Conservation (phyloP, 2,888 invertebrate genomes). For the Liodrosophila aerea region DNA sequence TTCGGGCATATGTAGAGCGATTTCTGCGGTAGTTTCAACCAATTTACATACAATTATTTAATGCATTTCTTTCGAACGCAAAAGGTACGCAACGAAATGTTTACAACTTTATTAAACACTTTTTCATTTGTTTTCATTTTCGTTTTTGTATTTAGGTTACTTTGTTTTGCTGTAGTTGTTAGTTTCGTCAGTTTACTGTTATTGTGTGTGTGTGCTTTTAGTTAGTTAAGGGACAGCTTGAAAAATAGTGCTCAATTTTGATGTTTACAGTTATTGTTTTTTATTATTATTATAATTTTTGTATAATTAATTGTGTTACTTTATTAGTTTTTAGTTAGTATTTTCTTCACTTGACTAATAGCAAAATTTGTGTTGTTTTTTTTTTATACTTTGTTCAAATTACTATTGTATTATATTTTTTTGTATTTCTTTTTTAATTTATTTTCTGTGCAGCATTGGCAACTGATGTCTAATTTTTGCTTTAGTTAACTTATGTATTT, state of each 20-base stretch:
- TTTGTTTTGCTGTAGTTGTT: slow-evolving; percentile 1
- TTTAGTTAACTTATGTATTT: slow-evolving; percentile 51
- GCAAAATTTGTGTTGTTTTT: slow-evolving; percentile 50
- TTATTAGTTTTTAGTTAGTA: slow-evolving; percentile 11
- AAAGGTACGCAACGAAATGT: slow-evolving; percentile 67
- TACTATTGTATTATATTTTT: slow-evolving; percentile 28
- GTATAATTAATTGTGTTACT: slow-evolving; percentile 24
- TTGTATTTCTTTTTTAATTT: slow-evolving; percentile 23
- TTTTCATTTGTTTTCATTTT: slow-evolving; percentile 17
- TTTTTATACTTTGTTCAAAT: slow-evolving; percentile 36
- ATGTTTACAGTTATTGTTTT: slow-evolving; percentile 13
- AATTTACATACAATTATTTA: slow-evolving; percentile 41
- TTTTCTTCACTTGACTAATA: slow-evolving; percentile 55
- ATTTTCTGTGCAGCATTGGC: slow-evolving; percentile 24
- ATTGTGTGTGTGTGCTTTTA: slow-evolving; percentile 20
- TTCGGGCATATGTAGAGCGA: slow-evolving; percentile 40
- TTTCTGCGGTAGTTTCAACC: slow-evolving; percentile 44
- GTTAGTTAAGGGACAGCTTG: slow-evolving; percentile 42
- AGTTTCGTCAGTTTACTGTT: slow-evolving; percentile 18
- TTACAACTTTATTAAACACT: slow-evolving; percentile 44
- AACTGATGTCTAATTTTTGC: slow-evolving; percentile 40
- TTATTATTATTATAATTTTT: slow-evolving; percentile 16
- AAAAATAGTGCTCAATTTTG: slow-evolving; percentile 60
- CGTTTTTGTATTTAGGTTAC: slow-evolving; percentile 14
- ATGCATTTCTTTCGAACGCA: slow-evolving; percentile 37